phyloP scores from a whole-genome alignment of 2,888 invertebrate species.

The Mesochorus sp. region DNA sequence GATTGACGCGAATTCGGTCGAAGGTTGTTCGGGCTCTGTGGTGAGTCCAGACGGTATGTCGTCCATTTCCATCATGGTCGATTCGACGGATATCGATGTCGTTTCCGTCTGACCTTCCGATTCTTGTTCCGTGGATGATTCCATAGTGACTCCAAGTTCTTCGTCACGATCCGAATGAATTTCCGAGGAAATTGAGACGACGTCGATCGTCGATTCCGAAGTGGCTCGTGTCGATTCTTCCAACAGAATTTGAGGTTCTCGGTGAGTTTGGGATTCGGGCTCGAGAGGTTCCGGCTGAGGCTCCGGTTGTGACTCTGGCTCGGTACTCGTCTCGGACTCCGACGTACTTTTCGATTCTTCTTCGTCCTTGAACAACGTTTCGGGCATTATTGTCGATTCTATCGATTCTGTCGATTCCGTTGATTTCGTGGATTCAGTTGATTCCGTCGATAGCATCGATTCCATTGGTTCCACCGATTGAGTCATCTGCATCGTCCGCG shows the following conservation, averaged over 20 bases:
- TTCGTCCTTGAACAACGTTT: no score
- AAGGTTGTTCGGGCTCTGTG: no score
- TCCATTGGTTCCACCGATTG: no score
- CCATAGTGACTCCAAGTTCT: slow-evolving; percentile 51
- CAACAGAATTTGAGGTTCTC: not conserved
- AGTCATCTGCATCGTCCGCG: no score
- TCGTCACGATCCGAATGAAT: not conserved
- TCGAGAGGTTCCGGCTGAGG: slow-evolving; percentile 50
- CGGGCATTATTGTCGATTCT: no score
- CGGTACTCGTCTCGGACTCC: slow-evolving; percentile 55
- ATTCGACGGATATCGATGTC: no score
- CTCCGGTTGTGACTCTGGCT: slow-evolving; percentile 68
- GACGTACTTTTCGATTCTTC: no score
- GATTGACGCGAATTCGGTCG: no score
- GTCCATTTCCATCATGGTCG: no score
- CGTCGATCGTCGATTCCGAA: slow-evolving; percentile 17
- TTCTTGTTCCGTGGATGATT: slow-evolving; percentile 73
- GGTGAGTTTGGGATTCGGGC: no score
- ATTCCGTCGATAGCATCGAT: slow-evolving; percentile 52
- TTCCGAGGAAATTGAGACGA: not conserved
- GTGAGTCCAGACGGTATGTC: no score
- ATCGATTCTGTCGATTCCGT: slow-evolving; percentile 54
- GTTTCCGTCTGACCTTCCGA: slow-evolving; percentile 76
- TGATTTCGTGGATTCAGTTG: no score
- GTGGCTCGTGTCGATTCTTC: slow-evolving; percentile 66